Conservation (phyloP, 1,140 invertebrate genomes). For the Paramacrobiotus metropolitanus region DNA sequence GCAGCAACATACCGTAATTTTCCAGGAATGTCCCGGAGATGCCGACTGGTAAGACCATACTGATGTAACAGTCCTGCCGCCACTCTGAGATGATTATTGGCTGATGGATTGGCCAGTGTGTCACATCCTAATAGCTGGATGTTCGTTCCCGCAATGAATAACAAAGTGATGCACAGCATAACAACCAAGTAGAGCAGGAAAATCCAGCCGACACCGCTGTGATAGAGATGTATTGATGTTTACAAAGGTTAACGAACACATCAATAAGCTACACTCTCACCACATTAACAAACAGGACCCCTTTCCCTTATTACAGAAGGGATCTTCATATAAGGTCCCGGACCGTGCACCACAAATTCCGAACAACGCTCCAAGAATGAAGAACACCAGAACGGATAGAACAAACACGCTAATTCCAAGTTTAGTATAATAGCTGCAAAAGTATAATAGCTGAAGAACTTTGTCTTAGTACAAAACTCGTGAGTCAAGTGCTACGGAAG, state of each 20-base stretch:
- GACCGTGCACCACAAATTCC: background rate
- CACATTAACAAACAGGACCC: conserved; percentile 1
- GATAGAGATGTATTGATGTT: background rate
- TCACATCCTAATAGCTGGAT: background rate
- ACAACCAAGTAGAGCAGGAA: background rate
- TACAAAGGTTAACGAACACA: background rate
- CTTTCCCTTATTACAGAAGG: background rate
- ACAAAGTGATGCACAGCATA: background rate
- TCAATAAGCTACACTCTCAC: background rate
- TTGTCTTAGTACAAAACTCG: background rate
- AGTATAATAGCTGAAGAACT: background rate
- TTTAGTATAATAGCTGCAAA: background rate
- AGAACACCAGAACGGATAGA: background rate
- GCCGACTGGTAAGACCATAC: background rate
- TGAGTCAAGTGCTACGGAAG: background rate
- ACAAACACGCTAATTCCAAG: background rate
- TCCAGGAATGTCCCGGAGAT: background rate
- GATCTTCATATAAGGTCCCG: background rate
- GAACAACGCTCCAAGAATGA: background rate
- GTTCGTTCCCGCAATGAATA: background rate
- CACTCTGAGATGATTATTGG: background rate
- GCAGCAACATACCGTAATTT: background rate
- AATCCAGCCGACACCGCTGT: background rate
- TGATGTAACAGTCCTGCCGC: background rate
- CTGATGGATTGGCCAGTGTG: background rate